Conservation (phyloP, 2,113 vertebrate species). For the Sinocyclocheilus grahami region DNA sequence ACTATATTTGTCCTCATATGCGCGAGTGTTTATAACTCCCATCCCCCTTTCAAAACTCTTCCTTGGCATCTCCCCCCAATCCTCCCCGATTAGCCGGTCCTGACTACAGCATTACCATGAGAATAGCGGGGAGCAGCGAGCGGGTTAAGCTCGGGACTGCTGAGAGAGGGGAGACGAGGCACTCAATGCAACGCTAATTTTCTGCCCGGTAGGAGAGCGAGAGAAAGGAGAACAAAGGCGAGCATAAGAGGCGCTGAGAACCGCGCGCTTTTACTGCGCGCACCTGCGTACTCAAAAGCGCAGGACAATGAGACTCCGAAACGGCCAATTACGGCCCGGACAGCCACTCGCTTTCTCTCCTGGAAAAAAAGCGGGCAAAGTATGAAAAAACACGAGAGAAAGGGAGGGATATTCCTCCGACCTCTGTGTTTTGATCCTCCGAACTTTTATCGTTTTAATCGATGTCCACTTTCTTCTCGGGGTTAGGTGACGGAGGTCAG, state of each 20-base stretch:
- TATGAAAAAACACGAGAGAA: neutral
- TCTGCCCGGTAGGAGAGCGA: constrained; percentile 58
- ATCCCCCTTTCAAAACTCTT: constrained; percentile 36
- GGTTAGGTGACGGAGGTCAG: constrained; percentile 43
- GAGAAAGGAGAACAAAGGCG: constrained; percentile 61
- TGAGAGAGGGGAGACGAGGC: constrained; percentile 54
- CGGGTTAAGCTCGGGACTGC: constrained; percentile 59
- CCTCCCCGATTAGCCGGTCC: constrained; percentile 56
- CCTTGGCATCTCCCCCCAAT: constrained; percentile 18
- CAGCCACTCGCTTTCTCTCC: constrained; percentile 47
- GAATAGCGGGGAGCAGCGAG: constrained; percentile 59
- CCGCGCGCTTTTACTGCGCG: constrained; percentile 51
- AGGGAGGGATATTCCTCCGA: constrained; percentile 34
- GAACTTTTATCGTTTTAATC: constrained; percentile 56
- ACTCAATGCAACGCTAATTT: constrained; percentile 63
- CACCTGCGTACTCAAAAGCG: constrained; percentile 63
- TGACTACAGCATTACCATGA: constrained; percentile 60
- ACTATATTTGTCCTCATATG: constrained; percentile 36
- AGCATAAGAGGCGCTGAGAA: constrained; percentile 58
- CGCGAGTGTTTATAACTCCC: constrained; percentile 42
- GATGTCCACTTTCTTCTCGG: constrained; percentile 46
- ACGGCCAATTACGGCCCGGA: constrained; percentile 58
- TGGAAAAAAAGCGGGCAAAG: constrained; percentile 9
- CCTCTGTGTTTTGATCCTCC: constrained; percentile 40
- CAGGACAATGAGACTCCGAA: constrained; percentile 57